Percentiles rank a stretch among this genome's conserved stretches.
phyloP scores from a whole-genome alignment of 30 jellyfish, hydroid and myxozoan species.

The Aurelia sp. region DNA sequence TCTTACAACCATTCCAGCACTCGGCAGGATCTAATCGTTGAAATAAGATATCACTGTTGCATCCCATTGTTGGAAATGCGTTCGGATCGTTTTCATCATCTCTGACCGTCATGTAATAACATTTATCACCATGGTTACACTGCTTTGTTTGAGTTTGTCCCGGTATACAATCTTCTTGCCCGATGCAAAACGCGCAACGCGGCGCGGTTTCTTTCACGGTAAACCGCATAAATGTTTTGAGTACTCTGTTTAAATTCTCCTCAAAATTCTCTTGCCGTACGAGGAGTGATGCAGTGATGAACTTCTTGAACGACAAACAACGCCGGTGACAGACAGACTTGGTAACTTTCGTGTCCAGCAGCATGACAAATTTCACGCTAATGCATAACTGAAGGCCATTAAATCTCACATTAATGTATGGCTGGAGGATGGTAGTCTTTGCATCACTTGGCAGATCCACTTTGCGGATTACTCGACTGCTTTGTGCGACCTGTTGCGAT shows the following conservation, averaged over 20 bases:
- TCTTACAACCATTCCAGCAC: conserved; percentile 27
- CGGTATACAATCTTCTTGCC: conserved; percentile 14
- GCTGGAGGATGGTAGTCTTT: neutral
- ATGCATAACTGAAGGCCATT: conserved; percentile 9
- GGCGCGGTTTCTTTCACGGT: conserved; percentile 1
- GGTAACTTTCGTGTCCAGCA: neutral
- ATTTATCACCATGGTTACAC: conserved; percentile 24
- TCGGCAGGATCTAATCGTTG: conserved; percentile 28
- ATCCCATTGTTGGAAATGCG: conserved; percentile 44
- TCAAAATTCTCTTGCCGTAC: neutral
- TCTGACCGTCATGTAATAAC: conserved; percentile 38
- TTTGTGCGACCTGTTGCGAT: neutral
- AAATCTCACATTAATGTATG: neutral
- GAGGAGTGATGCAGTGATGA: neutral
- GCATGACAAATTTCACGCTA: neutral
- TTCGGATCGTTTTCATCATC: conserved; percentile 11
- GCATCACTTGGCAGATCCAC: conserved; percentile 12
- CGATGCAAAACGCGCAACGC: conserved; percentile 25
- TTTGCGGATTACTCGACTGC: neutral
- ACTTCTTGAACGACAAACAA: conserved; percentile 2
- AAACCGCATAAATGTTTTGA: conserved; percentile 6
- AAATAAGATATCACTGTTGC: conserved; percentile 43
- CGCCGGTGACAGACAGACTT: conserved; percentile 3
- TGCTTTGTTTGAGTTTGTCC: conserved; percentile 30
- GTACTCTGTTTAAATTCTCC: neutral